phyloP scores from a whole-genome alignment of 2,797 vertebrate species.

The Tinamus major region DNA sequence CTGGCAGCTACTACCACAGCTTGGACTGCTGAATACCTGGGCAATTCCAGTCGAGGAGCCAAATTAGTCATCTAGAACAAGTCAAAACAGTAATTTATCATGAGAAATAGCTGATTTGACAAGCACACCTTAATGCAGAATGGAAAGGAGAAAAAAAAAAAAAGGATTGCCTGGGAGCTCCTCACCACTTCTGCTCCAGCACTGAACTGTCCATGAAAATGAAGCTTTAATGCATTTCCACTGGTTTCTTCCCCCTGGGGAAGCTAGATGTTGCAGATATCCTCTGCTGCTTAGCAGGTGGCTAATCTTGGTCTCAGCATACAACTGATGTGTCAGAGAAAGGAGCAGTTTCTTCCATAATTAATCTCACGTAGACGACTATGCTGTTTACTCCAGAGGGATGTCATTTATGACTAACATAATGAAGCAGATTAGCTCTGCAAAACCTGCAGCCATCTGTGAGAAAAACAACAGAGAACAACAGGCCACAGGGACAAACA shows the following conservation, averaged over 20 bases:
- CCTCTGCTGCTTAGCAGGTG: background rate
- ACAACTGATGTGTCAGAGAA: background rate
- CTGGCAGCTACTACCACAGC: background rate
- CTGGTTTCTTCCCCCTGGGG: background rate
- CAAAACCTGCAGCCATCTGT: constrained; percentile 49
- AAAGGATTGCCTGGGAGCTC: background rate
- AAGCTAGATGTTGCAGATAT: background rate
- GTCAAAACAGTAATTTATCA: background rate
- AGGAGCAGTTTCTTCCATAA: background rate
- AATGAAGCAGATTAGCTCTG: background rate
- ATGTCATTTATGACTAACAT: background rate
- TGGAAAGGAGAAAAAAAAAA: background rate
- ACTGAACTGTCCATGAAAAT: background rate
- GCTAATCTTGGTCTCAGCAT: background rate
- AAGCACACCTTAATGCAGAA: background rate
- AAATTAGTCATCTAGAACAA: background rate
- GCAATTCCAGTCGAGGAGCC: background rate
- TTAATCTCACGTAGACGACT: background rate
- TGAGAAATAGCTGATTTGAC: background rate
- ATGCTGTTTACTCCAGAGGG: background rate
- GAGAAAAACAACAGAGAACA: constrained; percentile 40
- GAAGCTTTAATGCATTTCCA: background rate
- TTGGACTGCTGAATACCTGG: background rate
- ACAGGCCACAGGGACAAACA: constrained; percentile 45
- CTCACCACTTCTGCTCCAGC: background rate